Conservation (phyloP, 2,888 invertebrate species). For the Archaeoteleia sp. region DNA sequence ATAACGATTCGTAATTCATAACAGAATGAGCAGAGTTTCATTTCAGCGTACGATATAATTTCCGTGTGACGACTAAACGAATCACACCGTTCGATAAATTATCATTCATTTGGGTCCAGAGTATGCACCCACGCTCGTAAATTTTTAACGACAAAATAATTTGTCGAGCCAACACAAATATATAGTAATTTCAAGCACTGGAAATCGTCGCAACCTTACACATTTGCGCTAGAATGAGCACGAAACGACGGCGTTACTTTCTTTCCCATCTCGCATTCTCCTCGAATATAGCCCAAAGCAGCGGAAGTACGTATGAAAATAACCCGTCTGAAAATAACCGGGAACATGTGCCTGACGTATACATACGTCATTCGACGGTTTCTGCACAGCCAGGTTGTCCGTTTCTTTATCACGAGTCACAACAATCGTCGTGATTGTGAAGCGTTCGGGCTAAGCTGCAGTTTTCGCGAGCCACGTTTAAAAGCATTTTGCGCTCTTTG, state of each 20-base stretch:
- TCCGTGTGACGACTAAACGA: too few species aligned
- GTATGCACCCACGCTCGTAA: slow-evolving; percentile 2
- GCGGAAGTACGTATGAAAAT: slow-evolving; percentile 48
- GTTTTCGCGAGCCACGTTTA: slow-evolving; percentile 19
- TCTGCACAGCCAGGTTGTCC: slow-evolving; percentile 33
- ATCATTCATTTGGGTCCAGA: background rate
- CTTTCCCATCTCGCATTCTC: slow-evolving; percentile 26
- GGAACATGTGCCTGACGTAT: slow-evolving; percentile 39
- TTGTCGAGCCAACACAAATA: slow-evolving; percentile 9
- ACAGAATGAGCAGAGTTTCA: too few species aligned
- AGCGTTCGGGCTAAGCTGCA: slow-evolving; percentile 13
- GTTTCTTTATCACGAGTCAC: slow-evolving; percentile 35
- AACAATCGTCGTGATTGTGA: slow-evolving; percentile 35
- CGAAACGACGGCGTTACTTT: slow-evolving; percentile 26
- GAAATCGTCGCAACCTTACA: slow-evolving; percentile 23
- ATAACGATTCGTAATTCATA: too few species aligned
- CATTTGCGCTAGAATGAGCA: slow-evolving; percentile 13
- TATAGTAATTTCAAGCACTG: slow-evolving; percentile 11
- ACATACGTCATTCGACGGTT: slow-evolving; percentile 38
- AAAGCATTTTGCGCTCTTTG: slow-evolving; percentile 32
- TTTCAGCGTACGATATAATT: too few species aligned
- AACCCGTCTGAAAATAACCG: slow-evolving; percentile 43
- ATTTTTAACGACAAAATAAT: slow-evolving; percentile 15
- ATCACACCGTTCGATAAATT: too few species aligned
- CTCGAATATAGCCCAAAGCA: slow-evolving; percentile 36